Base-by-base conservation (phyloP, 1,140 invertebrate genomes). In the Cyrtorhinus lividipennis region DNA sequence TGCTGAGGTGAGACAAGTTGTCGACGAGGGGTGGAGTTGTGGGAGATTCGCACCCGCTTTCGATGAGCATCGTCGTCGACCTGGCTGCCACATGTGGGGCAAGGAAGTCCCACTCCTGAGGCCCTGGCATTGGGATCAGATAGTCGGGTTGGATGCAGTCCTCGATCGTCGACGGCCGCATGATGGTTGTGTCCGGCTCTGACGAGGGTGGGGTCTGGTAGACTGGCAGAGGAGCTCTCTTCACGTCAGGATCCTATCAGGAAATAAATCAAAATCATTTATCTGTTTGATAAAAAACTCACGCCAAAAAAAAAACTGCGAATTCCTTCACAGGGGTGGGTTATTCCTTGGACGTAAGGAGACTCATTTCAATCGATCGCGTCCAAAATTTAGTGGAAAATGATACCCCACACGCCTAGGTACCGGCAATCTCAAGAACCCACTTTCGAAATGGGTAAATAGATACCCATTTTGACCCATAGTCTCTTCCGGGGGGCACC, bases 181-280 rank as follows among this genome's bases (percentile, higher is more conserved):
- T 82, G 10, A 83, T 75, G 1, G 81, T 82, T 22, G 77, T 73
- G 72, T 84, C 82, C 45, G 75, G 70, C 62, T 85, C 82, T 26
- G 77, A 77, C 15, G 80, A 78, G 1, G 81, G 79, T 18, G 81
- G 73, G 44, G 81, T 73, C 56, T 81, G 74, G 67, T 81, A 83
- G 46, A 82, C 76, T n/a, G 82, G 82, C 63, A 83, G 76, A 1
- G 78, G 76, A 59, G 79, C 75, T 66, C 78, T 79, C 12, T 82
- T 74, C 0, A 85, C 82, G 59, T 83, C 81, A 3, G 83, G 82
- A 71, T 85, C 82, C 79, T 83, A 15, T 15, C 5, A 38, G 15
- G 5, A 38, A 38, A 38, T 38, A 38, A n/a, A n/a, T n/a, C n/a
- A n/a, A n/a, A n/a, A n/a, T n/a, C n/a, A n/a, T n/a, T n/a, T n/a